These are phyloP conservation scores for Dasypogon diadema DNA, from an alignment of 2,888 invertebrate species.

Conservation along the genomic window DNA sequence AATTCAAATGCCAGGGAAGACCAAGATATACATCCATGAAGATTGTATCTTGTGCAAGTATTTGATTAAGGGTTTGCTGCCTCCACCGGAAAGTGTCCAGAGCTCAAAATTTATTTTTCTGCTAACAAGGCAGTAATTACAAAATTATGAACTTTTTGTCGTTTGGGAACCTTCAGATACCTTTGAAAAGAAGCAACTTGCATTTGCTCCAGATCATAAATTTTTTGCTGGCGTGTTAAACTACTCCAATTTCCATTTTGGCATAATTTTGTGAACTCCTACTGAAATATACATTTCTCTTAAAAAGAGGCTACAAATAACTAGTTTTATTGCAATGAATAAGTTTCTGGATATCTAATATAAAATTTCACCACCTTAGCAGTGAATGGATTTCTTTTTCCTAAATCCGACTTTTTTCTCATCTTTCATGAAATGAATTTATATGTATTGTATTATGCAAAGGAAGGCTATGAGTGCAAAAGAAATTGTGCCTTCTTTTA, in stretches of 20 bases:
- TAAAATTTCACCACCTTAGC: too few relatives aligned
- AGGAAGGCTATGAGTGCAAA: too few relatives aligned
- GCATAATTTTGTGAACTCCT: not conserved
- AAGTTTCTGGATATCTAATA: too few relatives aligned
- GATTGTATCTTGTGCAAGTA: not conserved
- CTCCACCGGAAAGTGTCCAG: not conserved
- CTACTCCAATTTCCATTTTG: not conserved
- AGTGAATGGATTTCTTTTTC: too few relatives aligned
- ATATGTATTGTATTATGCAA: too few relatives aligned
- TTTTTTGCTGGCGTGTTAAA: not conserved
- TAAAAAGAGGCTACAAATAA: too few relatives aligned
- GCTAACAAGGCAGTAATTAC: not conserved
- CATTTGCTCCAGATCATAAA: not conserved
- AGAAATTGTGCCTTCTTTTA: too few relatives aligned
- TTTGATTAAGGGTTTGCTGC: not conserved
- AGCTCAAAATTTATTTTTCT: not conserved
- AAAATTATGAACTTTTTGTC: not conserved
- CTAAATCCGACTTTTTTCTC: too few relatives aligned
- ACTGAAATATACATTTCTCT: not conserved
- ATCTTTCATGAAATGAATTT: too few relatives aligned
- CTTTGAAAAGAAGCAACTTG: not conserved
- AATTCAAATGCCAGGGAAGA: not conserved
- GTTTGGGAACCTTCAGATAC: not conserved
- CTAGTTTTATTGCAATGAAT: too few relatives aligned
- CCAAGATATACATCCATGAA: not conserved